Conservation (phyloP, 1,140 invertebrate genomes). For the Cryptotermes secundus region DNA sequence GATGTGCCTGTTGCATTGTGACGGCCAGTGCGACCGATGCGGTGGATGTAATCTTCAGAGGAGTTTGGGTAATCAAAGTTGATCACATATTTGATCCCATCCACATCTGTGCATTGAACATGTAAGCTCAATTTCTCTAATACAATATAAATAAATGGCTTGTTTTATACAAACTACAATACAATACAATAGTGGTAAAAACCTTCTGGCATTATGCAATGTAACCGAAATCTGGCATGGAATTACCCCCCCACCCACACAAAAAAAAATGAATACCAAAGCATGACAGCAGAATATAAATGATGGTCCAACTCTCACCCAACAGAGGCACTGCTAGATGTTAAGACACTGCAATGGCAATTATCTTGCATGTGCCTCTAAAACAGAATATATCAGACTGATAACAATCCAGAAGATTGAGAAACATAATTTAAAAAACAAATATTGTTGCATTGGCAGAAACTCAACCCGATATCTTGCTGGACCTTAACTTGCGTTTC, state of each 20-base stretch:
- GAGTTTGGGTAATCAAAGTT: constrained; percentile 99
- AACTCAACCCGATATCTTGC: not conserved
- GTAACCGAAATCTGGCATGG: not conserved
- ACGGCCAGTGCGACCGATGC: constrained; percentile 95
- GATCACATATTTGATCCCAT: constrained; percentile 98
- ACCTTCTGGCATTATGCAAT: not conserved
- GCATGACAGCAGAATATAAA: not conserved
- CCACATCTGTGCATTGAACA: constrained; percentile 76
- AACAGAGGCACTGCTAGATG: constrained; percentile 34
- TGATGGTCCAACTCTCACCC: not conserved
- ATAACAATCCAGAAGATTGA: constrained; percentile 46
- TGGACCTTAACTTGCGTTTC: no score
- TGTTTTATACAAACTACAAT: not conserved
- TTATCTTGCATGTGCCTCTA: constrained; percentile 76
- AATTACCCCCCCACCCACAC: not conserved
- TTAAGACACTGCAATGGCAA: constrained; percentile 38
- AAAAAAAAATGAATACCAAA: not conserved
- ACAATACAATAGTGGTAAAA: not conserved
- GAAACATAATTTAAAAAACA: not conserved
- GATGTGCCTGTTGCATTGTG: constrained; percentile 91
- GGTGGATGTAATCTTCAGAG: constrained; percentile 98
- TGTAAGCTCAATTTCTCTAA: not conserved
- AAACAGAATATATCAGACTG: constrained; percentile 65
- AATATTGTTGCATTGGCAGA: no score
- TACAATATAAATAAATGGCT: not conserved